phyloP scores from a whole-genome alignment of 2,797 vertebrate genomes.

The Silurus lanzhouensis region DNA sequence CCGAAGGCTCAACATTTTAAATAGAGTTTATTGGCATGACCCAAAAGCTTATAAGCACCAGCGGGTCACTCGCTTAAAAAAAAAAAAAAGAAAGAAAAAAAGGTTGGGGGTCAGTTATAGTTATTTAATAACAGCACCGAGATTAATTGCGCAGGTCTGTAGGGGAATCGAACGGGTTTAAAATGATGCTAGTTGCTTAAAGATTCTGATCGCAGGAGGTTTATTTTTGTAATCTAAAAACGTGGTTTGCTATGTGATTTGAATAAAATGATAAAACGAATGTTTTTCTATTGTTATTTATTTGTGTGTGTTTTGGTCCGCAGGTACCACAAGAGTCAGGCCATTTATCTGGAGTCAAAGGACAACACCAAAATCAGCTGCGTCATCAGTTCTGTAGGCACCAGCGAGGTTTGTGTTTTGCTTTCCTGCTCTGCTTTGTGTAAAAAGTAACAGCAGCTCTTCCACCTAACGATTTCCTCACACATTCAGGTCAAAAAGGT shows the following conservation, averaged over 20 bases:
- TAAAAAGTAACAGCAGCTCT: slow-evolving; percentile 15
- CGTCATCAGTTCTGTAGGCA: slow-evolving; percentile 97
- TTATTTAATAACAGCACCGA: slow-evolving; percentile 12
- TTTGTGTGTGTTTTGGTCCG: slow-evolving; percentile 14
- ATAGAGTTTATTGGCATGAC: slow-evolving; percentile 21
- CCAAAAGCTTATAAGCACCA: neutral
- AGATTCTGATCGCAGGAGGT: slow-evolving; percentile 12
- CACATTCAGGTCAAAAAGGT: neutral
- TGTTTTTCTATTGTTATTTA: neutral
- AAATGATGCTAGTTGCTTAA: slow-evolving; percentile 1
- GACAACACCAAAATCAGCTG: slow-evolving; percentile 99
- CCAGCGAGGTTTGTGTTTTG: slow-evolving; percentile 85
- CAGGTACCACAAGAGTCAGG: slow-evolving; percentile 99
- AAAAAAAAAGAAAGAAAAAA: neutral
- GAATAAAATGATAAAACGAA: neutral
- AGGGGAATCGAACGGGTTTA: slow-evolving; percentile 11
- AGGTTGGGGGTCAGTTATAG: slow-evolving; percentile 5
- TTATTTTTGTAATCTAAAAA: slow-evolving; percentile 6
- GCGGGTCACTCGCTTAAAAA: neutral
- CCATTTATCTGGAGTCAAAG: slow-evolving; percentile 97
- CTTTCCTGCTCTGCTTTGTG: slow-evolving; percentile 28
- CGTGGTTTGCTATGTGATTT: neutral
- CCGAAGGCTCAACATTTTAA: slow-evolving; percentile 3
- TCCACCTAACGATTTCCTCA: slow-evolving; percentile 28
- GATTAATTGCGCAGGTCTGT: slow-evolving; percentile 2